Evolutionary conservation across 2,113 vertebrate species (phyloP).

Genomic region (Engraulis encrasicolus): DNA sequence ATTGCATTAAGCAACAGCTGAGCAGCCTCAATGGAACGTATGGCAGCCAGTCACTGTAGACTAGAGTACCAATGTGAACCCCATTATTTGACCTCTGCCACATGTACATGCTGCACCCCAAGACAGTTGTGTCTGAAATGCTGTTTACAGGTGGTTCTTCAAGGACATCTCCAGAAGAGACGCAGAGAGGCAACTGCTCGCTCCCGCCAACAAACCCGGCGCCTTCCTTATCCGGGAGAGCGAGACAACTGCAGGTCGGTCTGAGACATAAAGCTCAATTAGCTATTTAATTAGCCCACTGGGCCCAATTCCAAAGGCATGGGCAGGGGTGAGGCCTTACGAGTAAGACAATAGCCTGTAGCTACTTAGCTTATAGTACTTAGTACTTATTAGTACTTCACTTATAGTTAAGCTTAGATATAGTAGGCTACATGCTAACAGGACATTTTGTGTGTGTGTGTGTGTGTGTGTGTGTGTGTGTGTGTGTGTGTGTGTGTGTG

Average conservation of each 20-base stretch:
- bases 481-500: no score
- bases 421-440: no score
- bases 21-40: not conserved
- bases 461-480: no score
- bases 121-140: not conserved
- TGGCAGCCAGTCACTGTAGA: no score
- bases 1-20: not conserved
- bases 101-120: not conserved
- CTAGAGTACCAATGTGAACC: not conserved
- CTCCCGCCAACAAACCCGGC: slow-evolving; percentile 83
- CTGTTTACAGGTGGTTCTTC: slow-evolving; percentile 87
- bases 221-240: slow-evolving; percentile 91
- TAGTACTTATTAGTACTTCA: not conserved
- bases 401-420: no score
- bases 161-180: slow-evolving; percentile 92
- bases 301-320: no score
- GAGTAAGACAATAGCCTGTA: no score
- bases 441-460: no score
- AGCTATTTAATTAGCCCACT: no score
- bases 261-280: not conserved
- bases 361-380: no score
- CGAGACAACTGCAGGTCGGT: slow-evolving; percentile 92
- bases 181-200: slow-evolving; percentile 87
- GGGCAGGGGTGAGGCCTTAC: no score
- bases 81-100: not conserved